Percentiles rank a stretch among this genome's conserved stretches.
phyloP scores from a whole-genome alignment of 2,113 vertebrate species.

The Scophthalmus maximus region DNA sequence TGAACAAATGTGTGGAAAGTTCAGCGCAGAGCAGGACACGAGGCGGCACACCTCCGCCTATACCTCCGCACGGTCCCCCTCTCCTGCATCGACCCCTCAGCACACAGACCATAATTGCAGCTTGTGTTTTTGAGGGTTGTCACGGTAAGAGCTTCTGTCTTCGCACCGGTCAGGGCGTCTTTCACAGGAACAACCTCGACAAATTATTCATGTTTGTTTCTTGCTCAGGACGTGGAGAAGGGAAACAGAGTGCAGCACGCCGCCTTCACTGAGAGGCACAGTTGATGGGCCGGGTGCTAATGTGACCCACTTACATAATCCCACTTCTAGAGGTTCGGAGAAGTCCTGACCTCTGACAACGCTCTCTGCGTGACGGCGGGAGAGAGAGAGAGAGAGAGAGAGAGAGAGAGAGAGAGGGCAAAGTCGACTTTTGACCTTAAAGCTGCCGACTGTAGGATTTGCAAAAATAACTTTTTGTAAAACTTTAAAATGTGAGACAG shows the following conservation, averaged over 20 bases:
- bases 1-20: slow-evolving; percentile 21
- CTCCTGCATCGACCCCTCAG: slow-evolving; percentile 5
- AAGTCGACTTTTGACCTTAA: background rate
- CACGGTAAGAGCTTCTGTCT: slow-evolving; percentile 61
- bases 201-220: slow-evolving; percentile 76
- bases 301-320: slow-evolving; percentile 69
- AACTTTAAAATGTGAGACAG: too few relatives aligned
- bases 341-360: slow-evolving; percentile 49
- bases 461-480: too few relatives aligned
- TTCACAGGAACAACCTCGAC: slow-evolving; percentile 68
- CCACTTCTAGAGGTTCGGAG: slow-evolving; percentile 59
- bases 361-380: background rate
- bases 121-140: slow-evolving; percentile 49
- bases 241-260: slow-evolving; percentile 40
- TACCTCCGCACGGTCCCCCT: too few relatives aligned
- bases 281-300: slow-evolving; percentile 61
- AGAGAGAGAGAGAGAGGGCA: background rate
- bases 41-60: background rate
- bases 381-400: background rate
- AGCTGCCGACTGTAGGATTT: too few relatives aligned
- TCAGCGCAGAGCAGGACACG: background rate
- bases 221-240: slow-evolving; percentile 35
- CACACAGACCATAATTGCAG: slow-evolving; percentile 9
- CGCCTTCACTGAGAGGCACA: slow-evolving; percentile 38
- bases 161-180: slow-evolving; percentile 54